Percentiles rank a stretch among this genome's conserved stretches.
Conservation (phyloP, 2,888 invertebrate genomes). For the Ochlodes sylvanus region DNA sequence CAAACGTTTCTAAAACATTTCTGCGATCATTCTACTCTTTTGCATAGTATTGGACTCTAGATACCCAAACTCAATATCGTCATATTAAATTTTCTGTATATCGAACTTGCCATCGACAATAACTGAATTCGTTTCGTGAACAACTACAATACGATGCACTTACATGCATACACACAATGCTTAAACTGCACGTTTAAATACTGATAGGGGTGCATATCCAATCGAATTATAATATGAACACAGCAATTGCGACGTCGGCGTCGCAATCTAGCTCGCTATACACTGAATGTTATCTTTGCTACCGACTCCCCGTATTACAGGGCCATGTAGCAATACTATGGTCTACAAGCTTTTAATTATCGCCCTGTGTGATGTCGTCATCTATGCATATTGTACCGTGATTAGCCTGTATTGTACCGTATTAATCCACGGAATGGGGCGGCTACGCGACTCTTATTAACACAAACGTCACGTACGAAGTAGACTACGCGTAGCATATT, state of each 20-base stretch:
- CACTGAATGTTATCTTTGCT: slow-evolving; percentile 36
- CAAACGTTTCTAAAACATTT: too few species aligned
- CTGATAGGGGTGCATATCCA: slow-evolving; percentile 28
- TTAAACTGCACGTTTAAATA: slow-evolving; percentile 18
- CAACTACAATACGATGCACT: slow-evolving; percentile 21
- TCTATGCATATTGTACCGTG: slow-evolving; percentile 37
- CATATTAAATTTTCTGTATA: slow-evolving; percentile 1
- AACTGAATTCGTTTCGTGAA: slow-evolving; percentile 22
- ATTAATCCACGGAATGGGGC: slow-evolving; percentile 27
- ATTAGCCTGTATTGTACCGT: slow-evolving; percentile 35
- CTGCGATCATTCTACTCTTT: neutral
- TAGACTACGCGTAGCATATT: slow-evolving; percentile 36
- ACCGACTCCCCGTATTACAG: slow-evolving; percentile 13
- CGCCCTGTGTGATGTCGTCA: slow-evolving; percentile 20
- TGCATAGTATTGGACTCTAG: neutral
- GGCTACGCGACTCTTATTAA: slow-evolving; percentile 35
- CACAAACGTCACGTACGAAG: slow-evolving; percentile 30
- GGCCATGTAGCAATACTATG: slow-evolving; percentile 18
- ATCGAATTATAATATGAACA: slow-evolving; percentile 37
- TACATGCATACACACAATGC: slow-evolving; percentile 21
- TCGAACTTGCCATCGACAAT: slow-evolving; percentile 15
- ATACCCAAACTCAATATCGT: neutral
- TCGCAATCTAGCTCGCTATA: slow-evolving; percentile 18
- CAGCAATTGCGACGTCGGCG: slow-evolving; percentile 23
- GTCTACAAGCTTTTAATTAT: slow-evolving; percentile 37